These are phyloP conservation scores for Cetoscarus ocellatus DNA, from an alignment of 2,797 vertebrate genomes.

Conservation along the genomic window DNA sequence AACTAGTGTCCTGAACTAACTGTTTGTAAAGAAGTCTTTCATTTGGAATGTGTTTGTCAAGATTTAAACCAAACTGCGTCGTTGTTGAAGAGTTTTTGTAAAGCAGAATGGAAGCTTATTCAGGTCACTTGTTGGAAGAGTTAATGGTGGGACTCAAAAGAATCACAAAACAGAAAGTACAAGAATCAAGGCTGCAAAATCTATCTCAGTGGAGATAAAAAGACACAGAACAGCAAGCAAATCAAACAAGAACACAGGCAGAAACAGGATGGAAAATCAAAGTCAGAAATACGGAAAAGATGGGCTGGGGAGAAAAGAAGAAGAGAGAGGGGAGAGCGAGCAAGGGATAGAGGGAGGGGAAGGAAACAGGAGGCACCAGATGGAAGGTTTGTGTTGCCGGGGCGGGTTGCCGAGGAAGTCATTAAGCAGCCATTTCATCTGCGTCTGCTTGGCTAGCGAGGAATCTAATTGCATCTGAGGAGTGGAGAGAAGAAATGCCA, in stretches of 20 bases:
- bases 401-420: constrained; percentile 82
- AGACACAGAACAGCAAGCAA: constrained; percentile 18
- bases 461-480: constrained; percentile 84
- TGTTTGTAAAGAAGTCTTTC: not conserved
- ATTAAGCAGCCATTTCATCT: constrained; percentile 86
- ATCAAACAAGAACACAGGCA: constrained; percentile 27
- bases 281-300: constrained; percentile 44
- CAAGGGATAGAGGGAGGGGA: constrained; percentile 18
- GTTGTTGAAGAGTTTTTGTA: constrained; percentile 3
- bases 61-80: not conserved
- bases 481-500: constrained; percentile 83
- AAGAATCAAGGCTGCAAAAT: not conserved
- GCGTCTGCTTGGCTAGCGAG: constrained; percentile 82
- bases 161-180: not conserved
- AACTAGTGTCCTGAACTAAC: not conserved
- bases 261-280: constrained; percentile 52
- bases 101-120: not conserved
- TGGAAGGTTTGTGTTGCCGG: constrained; percentile 79
- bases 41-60: not conserved
- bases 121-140: constrained; percentile 5
- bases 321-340: not conserved
- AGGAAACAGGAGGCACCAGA: constrained; percentile 78
- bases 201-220: constrained; percentile 33
- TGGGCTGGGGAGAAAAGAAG: constrained; percentile 19
- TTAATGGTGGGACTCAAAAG: not conserved